Base-by-base conservation (phyloP, 2,797 vertebrate species). In the Helarctos malayanus region DNA sequence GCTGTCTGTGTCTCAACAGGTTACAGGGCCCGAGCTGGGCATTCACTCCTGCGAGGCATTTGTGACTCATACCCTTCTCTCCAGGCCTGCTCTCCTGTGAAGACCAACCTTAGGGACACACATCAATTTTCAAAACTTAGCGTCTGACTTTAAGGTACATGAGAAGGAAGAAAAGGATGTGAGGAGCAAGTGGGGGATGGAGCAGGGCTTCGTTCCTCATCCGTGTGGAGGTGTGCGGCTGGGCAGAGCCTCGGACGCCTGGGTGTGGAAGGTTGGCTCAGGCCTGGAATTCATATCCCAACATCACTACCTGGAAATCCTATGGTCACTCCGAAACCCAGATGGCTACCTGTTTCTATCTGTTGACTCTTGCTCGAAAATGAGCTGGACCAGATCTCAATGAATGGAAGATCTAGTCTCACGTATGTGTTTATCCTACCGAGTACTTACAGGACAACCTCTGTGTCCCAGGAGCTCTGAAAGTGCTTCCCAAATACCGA, bases 21-120 rank as follows among this genome's bases (percentile, higher is more conserved):
- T 71, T 56, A 38, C 14, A 12, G 5, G 9, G 15, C 47, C 69
- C n/a, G 21, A 49, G 8, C 5, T 0, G n/a, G 61, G 14, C 35
- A 4, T 10, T 23, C 4, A 12, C 32, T 13, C 16, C 4, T 0
- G 2, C 0, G 0, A 15, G 54, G 4, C 12, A 9, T 7, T 5
- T 12, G 7, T 5, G 5, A 0, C 0, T 23, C 47, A 27, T 15
- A 35, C 5, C 2, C 2, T 1, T 23, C 73, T 80, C 41, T 14
- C 3, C 21, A 68, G 56, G 11, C 19, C 61, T 49, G 14, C 61
- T 45, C 0, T 38, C 59, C 69, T 0, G 0, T 6, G 5, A 75
- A 47, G 81, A 80, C 1, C 23, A 23, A 2, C 15, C 52, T 59
- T 6, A 21, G 19, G 49, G 82, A 47, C 23, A 29, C 35, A 21